phyloP scores from a whole-genome alignment of 2,888 invertebrate genomes.

The Chrysodeixis includens region DNA sequence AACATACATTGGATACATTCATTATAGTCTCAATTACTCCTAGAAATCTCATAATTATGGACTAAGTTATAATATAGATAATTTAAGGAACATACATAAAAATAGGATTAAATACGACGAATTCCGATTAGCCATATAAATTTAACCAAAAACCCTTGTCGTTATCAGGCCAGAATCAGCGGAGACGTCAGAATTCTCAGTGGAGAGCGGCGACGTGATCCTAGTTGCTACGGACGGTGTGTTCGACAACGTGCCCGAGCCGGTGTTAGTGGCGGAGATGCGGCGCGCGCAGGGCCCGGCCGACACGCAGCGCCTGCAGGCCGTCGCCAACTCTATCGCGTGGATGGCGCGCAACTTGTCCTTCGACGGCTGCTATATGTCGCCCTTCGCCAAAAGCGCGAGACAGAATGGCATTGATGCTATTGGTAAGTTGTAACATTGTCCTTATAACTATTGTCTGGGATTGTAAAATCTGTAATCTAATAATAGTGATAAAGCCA shows the following conservation, averaged over 20 bases:
- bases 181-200: constrained; percentile 95
- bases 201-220: constrained; percentile 97
- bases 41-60: too few species aligned
- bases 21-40: too few species aligned
- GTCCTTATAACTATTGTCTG: too few species aligned
- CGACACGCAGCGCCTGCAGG: constrained; percentile 94
- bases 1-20: too few species aligned
- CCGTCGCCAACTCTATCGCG: constrained; percentile 97
- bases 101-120: too few species aligned
- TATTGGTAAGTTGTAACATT: constrained; percentile 90
- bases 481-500: too few species aligned
- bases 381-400: constrained; percentile 98
- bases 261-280: constrained; percentile 96
- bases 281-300: constrained; percentile 87
- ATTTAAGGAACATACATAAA: too few species aligned
- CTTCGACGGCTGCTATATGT: constrained; percentile 98
- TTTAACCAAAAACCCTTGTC: constrained; percentile 12
- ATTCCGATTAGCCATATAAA: too few species aligned
- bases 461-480: too few species aligned
- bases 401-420: constrained; percentile 97
- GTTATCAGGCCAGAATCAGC: constrained; percentile 96
- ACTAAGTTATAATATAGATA: too few species aligned
- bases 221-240: constrained; percentile 99
- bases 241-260: constrained; percentile 99
- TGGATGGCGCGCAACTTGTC: constrained; percentile 98